Conservation (phyloP, 2,113 vertebrate species). For the Festucalex cinctus region DNA sequence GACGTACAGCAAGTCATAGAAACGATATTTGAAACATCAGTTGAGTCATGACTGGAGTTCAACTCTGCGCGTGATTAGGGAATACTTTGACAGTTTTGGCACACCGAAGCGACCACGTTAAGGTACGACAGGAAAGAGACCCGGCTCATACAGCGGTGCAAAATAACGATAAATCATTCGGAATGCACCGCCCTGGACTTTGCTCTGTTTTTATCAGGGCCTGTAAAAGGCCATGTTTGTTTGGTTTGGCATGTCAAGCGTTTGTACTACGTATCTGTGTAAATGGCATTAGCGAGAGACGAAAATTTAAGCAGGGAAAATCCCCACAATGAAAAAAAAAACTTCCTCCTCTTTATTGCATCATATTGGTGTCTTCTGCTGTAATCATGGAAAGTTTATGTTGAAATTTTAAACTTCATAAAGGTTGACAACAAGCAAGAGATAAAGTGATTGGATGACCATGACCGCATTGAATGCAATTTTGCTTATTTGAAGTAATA, state of each 20-base stretch:
- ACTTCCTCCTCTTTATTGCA: not conserved
- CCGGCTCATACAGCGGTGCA: not conserved
- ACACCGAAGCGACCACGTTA: not conserved
- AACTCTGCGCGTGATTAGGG: not conserved
- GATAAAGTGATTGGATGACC: too few relatives aligned
- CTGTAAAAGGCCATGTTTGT: not conserved
- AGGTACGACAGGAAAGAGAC: not conserved
- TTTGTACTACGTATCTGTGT: not conserved
- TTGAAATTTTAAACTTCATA: too few relatives aligned
- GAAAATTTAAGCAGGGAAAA: not conserved
- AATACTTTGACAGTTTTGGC: not conserved
- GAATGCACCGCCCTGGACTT: not conserved
- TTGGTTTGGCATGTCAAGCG: not conserved
- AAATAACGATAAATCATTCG: not conserved
- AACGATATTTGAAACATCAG: not conserved
- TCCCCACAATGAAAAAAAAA: not conserved
- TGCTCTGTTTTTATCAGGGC: not conserved
- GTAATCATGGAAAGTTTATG: too few relatives aligned
- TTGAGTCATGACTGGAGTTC: not conserved
- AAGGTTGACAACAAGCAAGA: too few relatives aligned
- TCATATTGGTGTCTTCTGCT: not conserved
- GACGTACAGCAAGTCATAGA: not conserved
- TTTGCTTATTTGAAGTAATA: too few relatives aligned
- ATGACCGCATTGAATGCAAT: too few relatives aligned
- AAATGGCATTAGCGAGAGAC: not conserved